Conservation (phyloP, 2,113 vertebrate species). For the Chloropsis hardwickii region DNA sequence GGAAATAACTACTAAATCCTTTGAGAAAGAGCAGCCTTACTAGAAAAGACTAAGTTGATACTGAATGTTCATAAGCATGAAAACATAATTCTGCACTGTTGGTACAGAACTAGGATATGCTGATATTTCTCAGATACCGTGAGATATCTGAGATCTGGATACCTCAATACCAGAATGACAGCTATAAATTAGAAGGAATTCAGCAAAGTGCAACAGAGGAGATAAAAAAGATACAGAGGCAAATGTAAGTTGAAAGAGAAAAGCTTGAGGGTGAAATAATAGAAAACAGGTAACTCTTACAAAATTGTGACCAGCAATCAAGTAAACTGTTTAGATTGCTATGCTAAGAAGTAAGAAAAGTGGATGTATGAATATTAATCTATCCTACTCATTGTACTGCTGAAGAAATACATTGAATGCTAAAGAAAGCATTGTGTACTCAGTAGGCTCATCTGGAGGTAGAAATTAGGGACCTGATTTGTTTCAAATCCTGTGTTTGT, state of each 20-base stretch:
- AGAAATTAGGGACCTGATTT: neutral
- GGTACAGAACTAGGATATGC: neutral
- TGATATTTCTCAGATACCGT: neutral
- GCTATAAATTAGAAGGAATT: neutral
- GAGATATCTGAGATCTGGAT: neutral
- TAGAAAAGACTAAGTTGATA: neutral
- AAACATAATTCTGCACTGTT: neutral
- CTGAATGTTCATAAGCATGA: neutral
- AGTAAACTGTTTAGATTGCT: neutral
- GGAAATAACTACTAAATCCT: neutral
- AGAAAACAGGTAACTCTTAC: neutral
- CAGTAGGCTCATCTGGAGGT: neutral
- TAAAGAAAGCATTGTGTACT: neutral
- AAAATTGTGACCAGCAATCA: neutral
- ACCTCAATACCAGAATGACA: neutral
- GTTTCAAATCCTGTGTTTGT: neutral
- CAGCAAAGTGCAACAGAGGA: neutral
- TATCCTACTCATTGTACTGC: neutral
- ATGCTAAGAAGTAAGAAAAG: neutral
- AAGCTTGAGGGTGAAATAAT: neutral
- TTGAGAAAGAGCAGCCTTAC: neutral
- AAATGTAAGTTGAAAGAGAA: neutral
- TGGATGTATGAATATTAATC: neutral
- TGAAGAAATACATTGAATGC: neutral
- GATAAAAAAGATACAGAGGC: neutral